A percentile compares a stretch with the other conserved stretches of the same genome.
Evolutionary conservation across 1,140 invertebrate species (phyloP).

Genomic region (Trissolcus basalis): DNA sequence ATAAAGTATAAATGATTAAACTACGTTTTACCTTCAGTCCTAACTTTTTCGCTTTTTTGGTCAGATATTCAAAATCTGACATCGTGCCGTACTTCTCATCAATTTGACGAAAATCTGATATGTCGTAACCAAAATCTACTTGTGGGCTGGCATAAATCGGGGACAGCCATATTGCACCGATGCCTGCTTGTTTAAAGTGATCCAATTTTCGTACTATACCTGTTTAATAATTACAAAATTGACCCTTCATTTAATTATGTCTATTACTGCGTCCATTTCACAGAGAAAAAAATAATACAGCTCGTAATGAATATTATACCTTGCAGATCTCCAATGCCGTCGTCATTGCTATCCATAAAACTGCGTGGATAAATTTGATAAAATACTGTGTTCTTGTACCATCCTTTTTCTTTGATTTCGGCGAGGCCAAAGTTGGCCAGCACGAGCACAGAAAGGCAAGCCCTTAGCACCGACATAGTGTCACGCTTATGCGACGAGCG

Average conservation of each 20-base stretch:
- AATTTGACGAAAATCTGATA: constrained; percentile 80
- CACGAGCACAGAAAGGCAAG: constrained; percentile 29
- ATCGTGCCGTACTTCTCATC: constrained; percentile 80
- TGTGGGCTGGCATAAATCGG: constrained; percentile 82
- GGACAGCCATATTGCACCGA: constrained; percentile 80
- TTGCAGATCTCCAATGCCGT: constrained; percentile 85
- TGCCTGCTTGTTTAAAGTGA: constrained; percentile 73
- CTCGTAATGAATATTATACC: constrained; percentile 71
- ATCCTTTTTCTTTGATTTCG: constrained; percentile 73
- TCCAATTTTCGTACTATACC: constrained; percentile 72
- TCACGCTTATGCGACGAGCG: constrained; percentile 14
- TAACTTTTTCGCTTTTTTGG: constrained; percentile 71
- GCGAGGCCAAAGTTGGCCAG: constrained; percentile 34
- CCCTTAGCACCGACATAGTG: constrained; percentile 49
- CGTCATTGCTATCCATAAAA: constrained; percentile 83
- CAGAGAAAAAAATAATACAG: neutral
- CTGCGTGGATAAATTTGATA: constrained; percentile 88
- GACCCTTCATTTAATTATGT: neutral
- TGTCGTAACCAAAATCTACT: constrained; percentile 82
- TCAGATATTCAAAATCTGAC: constrained; percentile 79
- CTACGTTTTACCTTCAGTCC: constrained; percentile 73
- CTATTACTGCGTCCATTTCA: neutral
- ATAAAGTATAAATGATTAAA: no score
- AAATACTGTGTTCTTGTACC: constrained; percentile 85
- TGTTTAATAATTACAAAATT: constrained; percentile 23